Evolutionary conservation across 2,888 invertebrate species (phyloP).

Genomic region (Gari tellinella): DNA sequence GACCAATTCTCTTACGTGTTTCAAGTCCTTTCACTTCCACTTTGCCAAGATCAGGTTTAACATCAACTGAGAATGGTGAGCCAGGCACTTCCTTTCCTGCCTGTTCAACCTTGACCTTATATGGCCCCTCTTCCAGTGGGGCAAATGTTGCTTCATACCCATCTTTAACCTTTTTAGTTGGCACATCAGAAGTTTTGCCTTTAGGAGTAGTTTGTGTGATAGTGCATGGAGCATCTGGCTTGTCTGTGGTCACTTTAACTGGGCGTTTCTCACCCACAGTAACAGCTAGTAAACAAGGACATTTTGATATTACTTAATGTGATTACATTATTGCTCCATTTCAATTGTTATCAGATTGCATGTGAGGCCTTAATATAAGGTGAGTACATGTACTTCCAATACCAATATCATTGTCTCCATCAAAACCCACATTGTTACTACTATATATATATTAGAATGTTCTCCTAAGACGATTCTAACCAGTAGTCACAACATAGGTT

Average conservation of each 20-base stretch:
- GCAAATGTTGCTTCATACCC: conserved; percentile 84
- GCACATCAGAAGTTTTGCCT: conserved; percentile 88
- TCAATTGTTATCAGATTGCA: too few species aligned
- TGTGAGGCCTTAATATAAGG: too few species aligned
- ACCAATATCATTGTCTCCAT: too few species aligned
- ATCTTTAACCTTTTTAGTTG: conserved; percentile 91
- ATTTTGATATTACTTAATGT: too few species aligned
- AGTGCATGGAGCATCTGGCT: conserved; percentile 60
- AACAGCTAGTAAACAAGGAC: conserved; percentile 56
- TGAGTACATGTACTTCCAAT: too few species aligned
- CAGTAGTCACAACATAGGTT: too few species aligned
- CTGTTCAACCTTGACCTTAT: conserved; percentile 82
- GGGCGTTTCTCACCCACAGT: conserved; percentile 62
- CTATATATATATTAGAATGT: too few species aligned
- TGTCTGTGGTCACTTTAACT: conserved; percentile 51
- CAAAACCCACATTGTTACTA: too few species aligned
- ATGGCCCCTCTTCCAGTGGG: conserved; percentile 83
- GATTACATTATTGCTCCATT: too few species aligned
- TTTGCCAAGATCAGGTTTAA: conserved; percentile 82
- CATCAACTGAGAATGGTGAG: conserved; percentile 84
- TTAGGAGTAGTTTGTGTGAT: conserved; percentile 85
- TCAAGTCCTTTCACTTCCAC: conserved; percentile 90
- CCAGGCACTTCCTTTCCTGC: conserved; percentile 84
- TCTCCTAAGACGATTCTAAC: too few species aligned
- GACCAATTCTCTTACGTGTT: conserved; percentile 90